Conservation (phyloP, 2,797 vertebrate genomes). For the Coregonus sp. region DNA sequence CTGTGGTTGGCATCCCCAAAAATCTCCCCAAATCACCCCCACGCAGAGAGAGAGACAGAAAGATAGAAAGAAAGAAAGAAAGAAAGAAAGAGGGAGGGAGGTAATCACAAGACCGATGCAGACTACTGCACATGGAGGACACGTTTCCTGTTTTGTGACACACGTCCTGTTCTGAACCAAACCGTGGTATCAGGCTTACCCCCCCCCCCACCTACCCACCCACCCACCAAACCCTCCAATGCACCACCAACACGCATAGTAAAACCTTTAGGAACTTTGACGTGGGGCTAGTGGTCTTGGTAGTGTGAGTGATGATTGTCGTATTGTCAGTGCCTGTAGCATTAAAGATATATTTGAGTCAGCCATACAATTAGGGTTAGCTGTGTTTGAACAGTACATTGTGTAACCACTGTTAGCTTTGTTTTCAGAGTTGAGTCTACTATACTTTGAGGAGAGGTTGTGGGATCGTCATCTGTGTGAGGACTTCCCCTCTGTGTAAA, state of each 20-base stretch:
- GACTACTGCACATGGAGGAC: conserved; percentile 10
- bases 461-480: not conserved
- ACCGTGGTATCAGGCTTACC: not conserved
- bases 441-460: not conserved
- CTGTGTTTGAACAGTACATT: not conserved
- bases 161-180: not conserved
- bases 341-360: too few species aligned
- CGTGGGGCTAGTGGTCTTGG: not conserved
- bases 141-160: not conserved
- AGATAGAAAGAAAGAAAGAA: not conserved
- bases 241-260: not conserved
- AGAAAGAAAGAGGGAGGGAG: not conserved
- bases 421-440: not conserved
- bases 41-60: conserved; percentile 30
- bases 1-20: conserved; percentile 87
- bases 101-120: not conserved
- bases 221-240: not conserved
- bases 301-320: not conserved
- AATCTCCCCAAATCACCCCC: conserved; percentile 64
- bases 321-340: too few species aligned
- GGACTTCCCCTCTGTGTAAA: conserved; percentile 4
- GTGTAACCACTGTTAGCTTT: not conserved
- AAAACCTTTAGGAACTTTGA: not conserved
- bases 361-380: not conserved
- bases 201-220: not conserved